These are phyloP conservation scores for Zaprionus lachaisei DNA, from an alignment of 1,140 invertebrate genomes.

Conservation along the genomic window DNA sequence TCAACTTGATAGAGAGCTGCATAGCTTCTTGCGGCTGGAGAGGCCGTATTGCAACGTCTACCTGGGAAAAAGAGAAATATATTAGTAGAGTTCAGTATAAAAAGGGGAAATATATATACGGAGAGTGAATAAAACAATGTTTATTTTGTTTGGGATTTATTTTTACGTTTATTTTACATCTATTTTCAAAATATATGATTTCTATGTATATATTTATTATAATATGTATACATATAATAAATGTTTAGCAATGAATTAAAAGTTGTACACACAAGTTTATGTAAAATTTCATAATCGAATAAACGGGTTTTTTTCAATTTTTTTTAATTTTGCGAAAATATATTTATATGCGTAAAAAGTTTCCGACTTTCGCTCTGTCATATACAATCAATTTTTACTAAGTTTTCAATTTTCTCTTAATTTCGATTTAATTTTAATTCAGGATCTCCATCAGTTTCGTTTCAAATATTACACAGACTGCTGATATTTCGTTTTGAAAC, in stretches of 20 bases:
- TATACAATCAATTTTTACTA: constrained; percentile 72
- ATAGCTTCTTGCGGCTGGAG: background rate
- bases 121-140: constrained; percentile 23
- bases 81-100: constrained; percentile 54
- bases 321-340: constrained; percentile 52
- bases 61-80: constrained; percentile 55
- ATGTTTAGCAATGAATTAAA: constrained; percentile 70
- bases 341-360: constrained; percentile 46
- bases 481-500: constrained; percentile 14
- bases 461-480: constrained; percentile 26
- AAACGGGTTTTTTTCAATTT: constrained; percentile 24
- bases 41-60: constrained; percentile 3
- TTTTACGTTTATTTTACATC: constrained; percentile 70
- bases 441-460: constrained; percentile 12
- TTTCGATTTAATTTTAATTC: background rate
- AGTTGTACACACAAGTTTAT: constrained; percentile 64
- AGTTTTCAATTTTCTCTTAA: constrained; percentile 16
- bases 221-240: constrained; percentile 63
- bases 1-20: background rate
- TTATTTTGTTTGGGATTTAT: constrained; percentile 48
- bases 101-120: background rate
- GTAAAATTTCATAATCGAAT: constrained; percentile 37
- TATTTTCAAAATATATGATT: constrained; percentile 75
- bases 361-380: constrained; percentile 33
- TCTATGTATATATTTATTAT: constrained; percentile 52